phyloP scores from a whole-genome alignment of 2,888 invertebrate genomes.

The Linnaemya tessellans region DNA sequence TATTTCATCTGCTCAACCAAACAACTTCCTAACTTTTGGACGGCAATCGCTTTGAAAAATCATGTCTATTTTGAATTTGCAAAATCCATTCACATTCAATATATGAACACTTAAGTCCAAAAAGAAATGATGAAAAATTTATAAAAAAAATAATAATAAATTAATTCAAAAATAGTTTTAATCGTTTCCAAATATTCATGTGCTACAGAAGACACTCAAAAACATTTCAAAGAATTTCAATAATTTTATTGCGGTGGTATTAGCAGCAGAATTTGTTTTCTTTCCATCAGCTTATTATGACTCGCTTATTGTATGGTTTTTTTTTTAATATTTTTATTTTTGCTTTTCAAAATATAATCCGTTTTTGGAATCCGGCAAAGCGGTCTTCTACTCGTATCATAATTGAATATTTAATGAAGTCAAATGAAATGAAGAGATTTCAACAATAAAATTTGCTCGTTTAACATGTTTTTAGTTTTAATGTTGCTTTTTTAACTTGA shows the following conservation, averaged over 20 bases:
- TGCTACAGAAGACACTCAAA: background rate
- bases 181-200: background rate
- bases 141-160: background rate
- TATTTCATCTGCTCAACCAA: background rate
- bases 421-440: conserved; percentile 29
- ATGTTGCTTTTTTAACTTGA: background rate
- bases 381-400: background rate
- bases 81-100: conserved; percentile 17
- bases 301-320: background rate
- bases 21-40: background rate
- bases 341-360: conserved; percentile 17
- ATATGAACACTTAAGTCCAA: background rate
- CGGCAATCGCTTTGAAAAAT: background rate
- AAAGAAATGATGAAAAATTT: background rate
- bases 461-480: conserved; percentile 13
- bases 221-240: conserved; percentile 15
- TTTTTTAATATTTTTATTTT: background rate
- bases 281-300: conserved; percentile 26
- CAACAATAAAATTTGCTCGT: conserved; percentile 11
- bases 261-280: conserved; percentile 8
- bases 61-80: background rate
- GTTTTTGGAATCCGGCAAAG: conserved; percentile 55
- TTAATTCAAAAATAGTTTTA: background rate
- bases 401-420: conserved; percentile 55
- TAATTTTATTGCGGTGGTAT: conserved; percentile 13